Evolutionary conservation across 1,140 invertebrate species (phyloP), one percentile per base, ranked within the genome.

Genomic region (Nasonia vitripennis): DNA sequence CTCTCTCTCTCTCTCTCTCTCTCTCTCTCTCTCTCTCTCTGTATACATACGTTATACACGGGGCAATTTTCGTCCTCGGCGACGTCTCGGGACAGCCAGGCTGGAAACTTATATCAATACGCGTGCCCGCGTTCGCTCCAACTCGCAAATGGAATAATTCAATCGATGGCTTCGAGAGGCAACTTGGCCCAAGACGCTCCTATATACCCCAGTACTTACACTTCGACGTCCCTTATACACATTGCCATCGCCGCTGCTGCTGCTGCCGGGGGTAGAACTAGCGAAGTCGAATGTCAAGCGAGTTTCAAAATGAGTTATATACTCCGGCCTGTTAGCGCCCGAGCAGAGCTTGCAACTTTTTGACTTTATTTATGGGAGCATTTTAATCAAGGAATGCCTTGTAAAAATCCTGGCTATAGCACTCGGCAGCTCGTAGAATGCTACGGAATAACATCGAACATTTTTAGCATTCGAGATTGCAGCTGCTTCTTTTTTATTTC

Each of bases 131-230:
- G 11, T 4, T 31, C 20, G 67, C 41, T 45, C 17, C 17, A 45
- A 68, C 79, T 71, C 62, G 62, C 79, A 81, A 81, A 81, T 81
- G 62, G 79, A 81, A 71, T 81, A 71, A 81, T 71, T 81, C 79
- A 71, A 81, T 81, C 79, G 79, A 81, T 81, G 79, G 20, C 31
- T 23, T 41, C 27, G 73, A 45, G n/a, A 41, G 23, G 41, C n/a
- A 20, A 79, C 27, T 37, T 34, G 14, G 31, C 34, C 55, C 31
- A 67, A 62, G 78, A 79, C 27, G 45, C 31, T 41, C 14, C 27
- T 45, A 45, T 45, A 45, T 10, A 45, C 7, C 41, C 41, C 27
- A 27, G 27, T 27, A 45, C 31, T 20, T 62, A 62, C 20, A 55
- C 51, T 55, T 17, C 51, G 17, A n/a, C 17, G 5, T 17, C 55